These are phyloP conservation scores for Ganaspis brasiliensis DNA, from an alignment of 2,888 invertebrate genomes.

Conservation along the genomic window DNA sequence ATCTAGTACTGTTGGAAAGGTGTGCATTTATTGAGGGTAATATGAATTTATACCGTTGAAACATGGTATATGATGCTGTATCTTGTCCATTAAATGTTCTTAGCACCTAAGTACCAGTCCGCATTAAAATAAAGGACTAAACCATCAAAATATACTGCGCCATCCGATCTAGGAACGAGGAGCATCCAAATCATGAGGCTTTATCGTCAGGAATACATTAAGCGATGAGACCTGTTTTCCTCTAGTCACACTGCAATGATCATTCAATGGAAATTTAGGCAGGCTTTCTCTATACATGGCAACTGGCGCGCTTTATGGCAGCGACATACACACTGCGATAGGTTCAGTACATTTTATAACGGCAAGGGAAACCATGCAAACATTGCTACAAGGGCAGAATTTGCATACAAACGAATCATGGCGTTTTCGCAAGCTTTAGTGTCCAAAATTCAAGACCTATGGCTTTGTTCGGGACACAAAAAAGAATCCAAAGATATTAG, in stretches of 20 bases:
- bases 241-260: conserved; percentile 64
- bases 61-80: not conserved
- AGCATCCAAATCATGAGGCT: conserved; percentile 66
- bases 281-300: conserved; percentile 63
- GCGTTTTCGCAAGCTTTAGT: conserved; percentile 57
- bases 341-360: conserved; percentile 65
- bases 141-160: conserved; percentile 45
- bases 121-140: not conserved
- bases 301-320: conserved; percentile 64
- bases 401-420: conserved; percentile 71
- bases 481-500: not conserved
- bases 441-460: conserved; percentile 16
- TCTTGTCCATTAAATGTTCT: conserved; percentile 12
- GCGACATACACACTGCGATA: conserved; percentile 56
- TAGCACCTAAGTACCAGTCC: not conserved
- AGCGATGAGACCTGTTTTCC: conserved; percentile 48
- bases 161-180: conserved; percentile 61
- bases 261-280: conserved; percentile 70
- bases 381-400: conserved; percentile 67
- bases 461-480: not conserved
- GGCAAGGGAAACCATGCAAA: conserved; percentile 61
- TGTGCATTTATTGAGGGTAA: not conserved
- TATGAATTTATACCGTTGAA: not conserved
- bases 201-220: conserved; percentile 66
- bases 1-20: not conserved